Base-by-base conservation (phyloP, 1,140 invertebrate genomes). In the Adoxophyes honmai region DNA sequence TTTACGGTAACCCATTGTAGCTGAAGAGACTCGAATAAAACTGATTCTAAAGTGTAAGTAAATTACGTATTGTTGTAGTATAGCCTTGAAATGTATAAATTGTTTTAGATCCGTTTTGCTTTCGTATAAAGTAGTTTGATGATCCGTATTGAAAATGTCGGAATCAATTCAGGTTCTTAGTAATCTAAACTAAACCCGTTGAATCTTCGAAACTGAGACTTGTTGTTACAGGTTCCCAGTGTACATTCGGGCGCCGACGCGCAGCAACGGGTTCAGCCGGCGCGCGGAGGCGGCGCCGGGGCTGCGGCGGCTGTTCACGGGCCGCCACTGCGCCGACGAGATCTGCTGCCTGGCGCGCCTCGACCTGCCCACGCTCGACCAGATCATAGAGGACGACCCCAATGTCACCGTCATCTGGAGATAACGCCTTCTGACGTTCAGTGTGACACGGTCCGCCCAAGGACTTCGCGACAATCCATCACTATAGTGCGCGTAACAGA, bases 341-440 rank as follows among this genome's bases (percentile, higher is more conserved):
- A 97, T 98, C 70, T 98, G 97, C 73, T 96, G 96, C 76, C 91
- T 93, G 56, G 94, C 94, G n/a, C 94, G 95, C n/a, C 87, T 97
- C 38, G 94, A 93, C 53, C 90, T 94, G 15, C 91, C 93, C 44
- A 94, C 96, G 66, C 91, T 98, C 21, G 96, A 98, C 75, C 94
- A 96, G 62, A 92, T 95, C 55, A 93, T 98, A 5, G 97, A 98
- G 66, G 92, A 92, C 60, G 96, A 98, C 89, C 92, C 96, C 15
- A 95, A 95, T 85, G 92, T 98, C 42, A 90, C 94, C 48, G 91
- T 97, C 64, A 93, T 97, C 62, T 97, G 94, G 93, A 97, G 97
- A 85, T 98, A 90, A 63, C 18, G 10, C 1, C 10, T 0, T 38
- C 4, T 13, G 2, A 28, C 21, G 21, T 6, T 6, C n/a, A n/a